Conservation (phyloP, 1,140 invertebrate species). For the Brachionus manjavacas region DNA sequence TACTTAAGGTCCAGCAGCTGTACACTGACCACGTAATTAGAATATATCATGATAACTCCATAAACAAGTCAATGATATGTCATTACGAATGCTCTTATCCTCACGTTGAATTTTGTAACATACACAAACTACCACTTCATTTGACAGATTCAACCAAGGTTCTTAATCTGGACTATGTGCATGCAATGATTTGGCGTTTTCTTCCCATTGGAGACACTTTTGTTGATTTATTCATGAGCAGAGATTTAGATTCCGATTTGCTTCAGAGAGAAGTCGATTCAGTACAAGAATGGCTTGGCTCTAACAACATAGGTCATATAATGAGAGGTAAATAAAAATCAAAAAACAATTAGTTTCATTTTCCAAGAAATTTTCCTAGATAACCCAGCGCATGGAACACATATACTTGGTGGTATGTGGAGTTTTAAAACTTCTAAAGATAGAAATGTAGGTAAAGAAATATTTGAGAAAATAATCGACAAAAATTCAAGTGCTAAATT, state of each 20-base stretch:
- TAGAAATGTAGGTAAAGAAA: background rate
- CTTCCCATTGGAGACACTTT: background rate
- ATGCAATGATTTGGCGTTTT: background rate
- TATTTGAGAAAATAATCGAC: background rate
- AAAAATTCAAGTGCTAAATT: background rate
- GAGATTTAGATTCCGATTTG: conserved; percentile 1
- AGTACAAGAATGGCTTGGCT: background rate
- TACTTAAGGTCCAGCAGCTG: background rate
- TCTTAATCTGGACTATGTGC: background rate
- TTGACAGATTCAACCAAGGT: background rate
- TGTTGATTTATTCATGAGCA: background rate
- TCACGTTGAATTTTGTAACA: background rate
- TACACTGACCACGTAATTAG: background rate
- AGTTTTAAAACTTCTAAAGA: background rate
- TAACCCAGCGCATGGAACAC: background rate
- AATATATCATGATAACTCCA: background rate
- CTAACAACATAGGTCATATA: background rate
- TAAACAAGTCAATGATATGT: background rate
- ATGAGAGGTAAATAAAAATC: background rate
- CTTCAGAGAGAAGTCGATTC: background rate
- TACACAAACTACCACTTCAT: background rate
- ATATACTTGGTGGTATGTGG: conserved; percentile 20
- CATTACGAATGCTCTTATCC: background rate
- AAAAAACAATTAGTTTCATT: background rate
- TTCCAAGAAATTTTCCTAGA: background rate